Conservation (phyloP, 1,140 invertebrate genomes). For the Lasaia peninsularis region DNA sequence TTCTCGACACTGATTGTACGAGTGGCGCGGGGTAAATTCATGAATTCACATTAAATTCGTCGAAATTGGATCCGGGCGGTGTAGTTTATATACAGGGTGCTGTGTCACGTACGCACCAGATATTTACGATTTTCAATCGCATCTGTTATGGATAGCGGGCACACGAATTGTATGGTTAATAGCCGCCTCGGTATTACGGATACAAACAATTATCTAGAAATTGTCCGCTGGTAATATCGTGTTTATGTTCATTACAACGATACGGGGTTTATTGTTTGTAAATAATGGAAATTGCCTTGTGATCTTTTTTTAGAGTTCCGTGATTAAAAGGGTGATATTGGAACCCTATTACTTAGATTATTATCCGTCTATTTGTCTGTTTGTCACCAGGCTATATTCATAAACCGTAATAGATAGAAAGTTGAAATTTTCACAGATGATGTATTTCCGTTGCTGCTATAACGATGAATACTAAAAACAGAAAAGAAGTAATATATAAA, state of each 20-base stretch:
- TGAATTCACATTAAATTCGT: conserved; percentile 75
- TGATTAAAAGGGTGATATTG: too few relatives aligned
- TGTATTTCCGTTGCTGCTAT: too few relatives aligned
- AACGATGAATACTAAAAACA: too few relatives aligned
- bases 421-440: too few relatives aligned
- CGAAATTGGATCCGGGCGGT: conserved; percentile 63
- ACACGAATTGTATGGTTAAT: conserved; percentile 22
- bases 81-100: conserved; percentile 56
- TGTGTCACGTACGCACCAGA: conserved; percentile 54
- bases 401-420: too few relatives aligned
- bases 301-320: too few relatives aligned
- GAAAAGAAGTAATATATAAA: too few relatives aligned
- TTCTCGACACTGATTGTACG: conserved; percentile 73
- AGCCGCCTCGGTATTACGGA: not conserved
- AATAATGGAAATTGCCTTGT: too few relatives aligned
- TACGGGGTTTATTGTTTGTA: too few relatives aligned
- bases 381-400: too few relatives aligned
- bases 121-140: conserved; percentile 71
- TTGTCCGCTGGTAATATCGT: not conserved
- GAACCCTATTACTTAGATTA: too few relatives aligned
- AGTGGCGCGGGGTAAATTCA: conserved; percentile 70
- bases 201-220: conserved; percentile 1
- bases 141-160: conserved; percentile 30
- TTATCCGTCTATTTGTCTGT: too few relatives aligned
- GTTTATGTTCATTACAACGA: not conserved